Percentiles rank a stretch among this genome's conserved stretches.
Conservation (phyloP, 2,888 invertebrate species). For the Caenorhabditis drosophilae region DNA sequence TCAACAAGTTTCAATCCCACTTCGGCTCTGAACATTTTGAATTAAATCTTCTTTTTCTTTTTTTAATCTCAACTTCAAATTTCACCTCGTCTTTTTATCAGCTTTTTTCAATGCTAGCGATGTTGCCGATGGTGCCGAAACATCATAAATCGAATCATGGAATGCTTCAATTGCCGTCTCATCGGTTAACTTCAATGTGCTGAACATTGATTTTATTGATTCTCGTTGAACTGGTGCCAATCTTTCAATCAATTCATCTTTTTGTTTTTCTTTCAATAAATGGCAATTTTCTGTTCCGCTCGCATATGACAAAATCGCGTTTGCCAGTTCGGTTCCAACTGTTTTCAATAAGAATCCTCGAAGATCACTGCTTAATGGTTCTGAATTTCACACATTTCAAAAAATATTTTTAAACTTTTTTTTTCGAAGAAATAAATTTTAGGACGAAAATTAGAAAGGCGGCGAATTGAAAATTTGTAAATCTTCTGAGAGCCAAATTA, state of each 20-base stretch:
- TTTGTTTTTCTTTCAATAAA: slow-evolving; percentile 44
- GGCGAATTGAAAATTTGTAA: neutral
- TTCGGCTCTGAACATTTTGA: slow-evolving; percentile 19
- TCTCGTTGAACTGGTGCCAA: slow-evolving; percentile 29
- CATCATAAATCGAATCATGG: slow-evolving; percentile 27
- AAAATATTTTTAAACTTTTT: neutral
- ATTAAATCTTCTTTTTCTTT: neutral
- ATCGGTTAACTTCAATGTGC: slow-evolving; percentile 16
- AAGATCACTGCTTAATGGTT: slow-evolving; percentile 45
- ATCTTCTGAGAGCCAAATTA: neutral
- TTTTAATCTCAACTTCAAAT: slow-evolving; percentile 14
- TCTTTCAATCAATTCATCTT: slow-evolving; percentile 34
- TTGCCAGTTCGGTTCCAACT: slow-evolving; percentile 42
- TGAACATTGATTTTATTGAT: slow-evolving; percentile 27
- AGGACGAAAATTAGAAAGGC: neutral
- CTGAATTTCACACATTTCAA: too few species aligned
- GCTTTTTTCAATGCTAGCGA: slow-evolving; percentile 32
- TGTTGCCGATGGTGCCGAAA: slow-evolving; percentile 23
- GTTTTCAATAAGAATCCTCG: slow-evolving; percentile 44
- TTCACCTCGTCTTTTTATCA: slow-evolving; percentile 57
- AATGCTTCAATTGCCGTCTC: slow-evolving; percentile 18
- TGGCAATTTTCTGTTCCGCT: slow-evolving; percentile 35
- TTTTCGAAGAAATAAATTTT: neutral
- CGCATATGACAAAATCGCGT: slow-evolving; percentile 39
- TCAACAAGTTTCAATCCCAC: slow-evolving; percentile 12